Conservation (phyloP, 2,113 vertebrate species). For the Cygnus atratus region DNA sequence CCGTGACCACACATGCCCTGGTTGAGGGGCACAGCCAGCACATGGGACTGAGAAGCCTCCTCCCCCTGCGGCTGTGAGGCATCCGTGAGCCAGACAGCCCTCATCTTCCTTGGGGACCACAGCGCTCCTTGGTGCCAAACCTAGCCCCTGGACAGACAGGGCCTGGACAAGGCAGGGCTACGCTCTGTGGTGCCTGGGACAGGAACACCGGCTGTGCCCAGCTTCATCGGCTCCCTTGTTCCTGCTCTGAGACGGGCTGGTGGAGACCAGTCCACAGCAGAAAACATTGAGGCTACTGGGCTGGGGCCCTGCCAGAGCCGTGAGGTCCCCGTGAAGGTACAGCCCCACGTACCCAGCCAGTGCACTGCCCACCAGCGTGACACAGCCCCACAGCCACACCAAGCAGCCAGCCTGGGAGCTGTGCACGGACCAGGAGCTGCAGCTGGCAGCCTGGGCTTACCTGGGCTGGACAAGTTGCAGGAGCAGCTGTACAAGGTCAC, state of each 20-base stretch:
- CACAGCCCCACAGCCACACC: too few relatives aligned
- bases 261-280: neutral
- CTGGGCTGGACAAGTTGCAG: slow-evolving; percentile 61
- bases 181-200: neutral
- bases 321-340: neutral
- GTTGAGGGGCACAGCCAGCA: neutral
- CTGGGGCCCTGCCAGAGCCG: neutral
- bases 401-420: neutral
- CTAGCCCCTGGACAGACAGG: too few relatives aligned
- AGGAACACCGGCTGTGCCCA: neutral
- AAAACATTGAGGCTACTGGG: neutral
- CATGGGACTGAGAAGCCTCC: neutral
- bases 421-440: neutral
- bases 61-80: neutral
- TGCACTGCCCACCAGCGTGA: neutral
- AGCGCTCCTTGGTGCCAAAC: neutral
- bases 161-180: neutral
- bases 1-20: neutral
- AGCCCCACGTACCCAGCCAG: neutral
- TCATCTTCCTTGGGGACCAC: neutral
- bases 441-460: slow-evolving; percentile 3
- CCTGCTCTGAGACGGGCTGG: neutral
- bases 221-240: neutral
- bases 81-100: neutral
- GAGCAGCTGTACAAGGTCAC: slow-evolving; percentile 71